Evolutionary conservation across 1,140 invertebrate species (phyloP).

Genomic region (Heliconius melpomene): DNA sequence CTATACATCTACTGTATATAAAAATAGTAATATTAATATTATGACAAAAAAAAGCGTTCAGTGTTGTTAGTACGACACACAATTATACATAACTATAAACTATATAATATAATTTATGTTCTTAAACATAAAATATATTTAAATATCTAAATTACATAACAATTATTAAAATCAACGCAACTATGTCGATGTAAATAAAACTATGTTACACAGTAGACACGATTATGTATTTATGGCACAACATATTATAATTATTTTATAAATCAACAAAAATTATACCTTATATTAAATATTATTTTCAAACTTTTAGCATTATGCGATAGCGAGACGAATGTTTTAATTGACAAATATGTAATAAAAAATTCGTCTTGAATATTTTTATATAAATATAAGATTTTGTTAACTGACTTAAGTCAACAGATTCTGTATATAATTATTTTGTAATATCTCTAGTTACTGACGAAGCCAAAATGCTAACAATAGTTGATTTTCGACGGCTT

Average conservation of each 20-base stretch:
- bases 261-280: constrained; percentile 16
- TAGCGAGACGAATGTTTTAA: constrained; percentile 6
- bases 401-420: no score
- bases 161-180: constrained; percentile 20
- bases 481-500: no score
- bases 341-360: not conserved
- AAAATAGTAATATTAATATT: not conserved
- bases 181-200: constrained; percentile 37
- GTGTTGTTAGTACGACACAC: not conserved
- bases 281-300: constrained; percentile 17
- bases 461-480: no score
- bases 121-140: not conserved
- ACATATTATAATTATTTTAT: constrained; percentile 27
- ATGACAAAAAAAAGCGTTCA: constrained; percentile 1
- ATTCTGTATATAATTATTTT: no score
- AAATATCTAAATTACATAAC: constrained; percentile 11
- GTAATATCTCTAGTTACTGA: no score
- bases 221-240: constrained; percentile 43
- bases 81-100: not conserved
- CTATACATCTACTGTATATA: no score
- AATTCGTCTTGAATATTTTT: not conserved
- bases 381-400: not conserved
- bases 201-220: constrained; percentile 36
- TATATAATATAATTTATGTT: not conserved
- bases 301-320: constrained; percentile 1